phyloP scores from a whole-genome alignment of 2,113 vertebrate genomes.

The Morone saxatilis region DNA sequence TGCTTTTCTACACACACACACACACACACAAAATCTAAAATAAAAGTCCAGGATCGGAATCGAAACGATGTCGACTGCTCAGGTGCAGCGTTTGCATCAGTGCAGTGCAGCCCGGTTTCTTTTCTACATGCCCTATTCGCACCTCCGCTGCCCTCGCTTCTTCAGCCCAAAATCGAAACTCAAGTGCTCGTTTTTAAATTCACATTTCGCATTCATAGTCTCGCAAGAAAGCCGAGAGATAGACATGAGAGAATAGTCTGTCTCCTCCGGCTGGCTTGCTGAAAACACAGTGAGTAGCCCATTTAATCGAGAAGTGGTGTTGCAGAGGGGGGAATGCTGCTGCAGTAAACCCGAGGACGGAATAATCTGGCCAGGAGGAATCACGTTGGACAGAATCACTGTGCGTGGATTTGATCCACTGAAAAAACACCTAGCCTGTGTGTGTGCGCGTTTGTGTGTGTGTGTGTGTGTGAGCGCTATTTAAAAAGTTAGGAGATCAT shows the following conservation, averaged over 20 bases:
- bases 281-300: constrained; percentile 67
- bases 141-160: constrained; percentile 31
- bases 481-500: constrained; percentile 80
- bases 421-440: constrained; percentile 1
- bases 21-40: no score
- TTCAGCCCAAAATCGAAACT: constrained; percentile 31
- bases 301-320: constrained; percentile 79
- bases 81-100: constrained; percentile 48
- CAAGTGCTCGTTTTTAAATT: constrained; percentile 2
- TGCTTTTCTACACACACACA: neutral
- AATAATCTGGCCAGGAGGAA: constrained; percentile 67
- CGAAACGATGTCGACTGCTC: constrained; percentile 37
- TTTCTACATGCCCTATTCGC: constrained; percentile 7
- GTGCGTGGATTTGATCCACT: constrained; percentile 35
- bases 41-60: constrained; percentile 30
- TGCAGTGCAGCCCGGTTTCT: constrained; percentile 42
- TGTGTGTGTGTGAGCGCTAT: constrained; percentile 35
- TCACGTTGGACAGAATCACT: constrained; percentile 40
- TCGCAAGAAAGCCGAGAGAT: constrained; percentile 14
- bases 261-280: constrained; percentile 57
- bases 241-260: constrained; percentile 66
- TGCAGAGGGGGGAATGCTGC: constrained; percentile 73
- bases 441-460: neutral
- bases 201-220: neutral
- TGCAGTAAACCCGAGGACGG: constrained; percentile 79